phyloP scores from a whole-genome alignment of 2,888 invertebrate species.

The Hydraecia micacea region DNA sequence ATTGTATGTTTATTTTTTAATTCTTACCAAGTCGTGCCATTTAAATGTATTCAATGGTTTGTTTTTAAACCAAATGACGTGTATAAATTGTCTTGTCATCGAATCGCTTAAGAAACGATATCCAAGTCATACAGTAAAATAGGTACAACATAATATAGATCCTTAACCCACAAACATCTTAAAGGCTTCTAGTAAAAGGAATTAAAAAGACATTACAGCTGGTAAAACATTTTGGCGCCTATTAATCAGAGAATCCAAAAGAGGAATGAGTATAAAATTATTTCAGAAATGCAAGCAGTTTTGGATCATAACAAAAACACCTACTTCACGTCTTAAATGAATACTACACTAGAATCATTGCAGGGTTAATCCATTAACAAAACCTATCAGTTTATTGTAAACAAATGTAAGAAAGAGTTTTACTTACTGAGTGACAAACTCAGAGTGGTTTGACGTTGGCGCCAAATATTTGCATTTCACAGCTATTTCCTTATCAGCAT shows the following conservation, averaged over 20 bases:
- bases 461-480: conserved; percentile 82
- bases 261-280: not conserved
- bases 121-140: not conserved
- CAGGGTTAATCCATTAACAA: not conserved
- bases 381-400: not conserved
- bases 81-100: not conserved
- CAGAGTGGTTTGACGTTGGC: conserved; percentile 72
- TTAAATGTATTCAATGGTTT: no score
- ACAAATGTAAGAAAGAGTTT: not conserved
- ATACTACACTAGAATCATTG: not conserved
- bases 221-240: not conserved
- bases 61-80: not conserved
- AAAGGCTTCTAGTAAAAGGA: not conserved
- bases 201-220: no score
- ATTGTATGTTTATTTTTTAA: not conserved
- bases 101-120: not conserved
- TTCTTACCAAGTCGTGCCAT: not conserved
- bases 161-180: not conserved
- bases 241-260: not conserved
- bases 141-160: not conserved
- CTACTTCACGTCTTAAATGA: not conserved
- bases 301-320: not conserved
- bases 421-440: conserved; percentile 83
- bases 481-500: conserved; percentile 79
- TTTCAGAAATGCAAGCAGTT: not conserved